Evolutionary conservation across 2,888 invertebrate species (phyloP).

Genomic region (Cyclophora punctaria): DNA sequence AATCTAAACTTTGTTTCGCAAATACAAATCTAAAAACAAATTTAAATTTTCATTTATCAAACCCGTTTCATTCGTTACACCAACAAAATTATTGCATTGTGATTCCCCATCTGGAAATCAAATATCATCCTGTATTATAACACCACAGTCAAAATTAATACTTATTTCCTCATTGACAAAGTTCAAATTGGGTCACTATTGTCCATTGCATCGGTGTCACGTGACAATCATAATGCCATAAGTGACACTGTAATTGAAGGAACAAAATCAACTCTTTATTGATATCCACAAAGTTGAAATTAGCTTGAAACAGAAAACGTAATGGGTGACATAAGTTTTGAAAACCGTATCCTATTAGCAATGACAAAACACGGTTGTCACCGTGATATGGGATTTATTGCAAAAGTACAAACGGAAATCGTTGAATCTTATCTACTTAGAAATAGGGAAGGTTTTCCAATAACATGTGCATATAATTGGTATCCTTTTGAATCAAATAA

Average conservation of each 20-base stretch:
- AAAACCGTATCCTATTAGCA: constrained; percentile 60
- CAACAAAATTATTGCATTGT: constrained; percentile 52
- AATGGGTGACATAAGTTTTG: constrained; percentile 45
- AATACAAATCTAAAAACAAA: constrained; percentile 46
- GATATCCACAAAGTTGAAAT: constrained; percentile 6
- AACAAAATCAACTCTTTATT: constrained; percentile 15
- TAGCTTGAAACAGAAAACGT: constrained; percentile 7
- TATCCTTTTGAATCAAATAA: constrained; percentile 40
- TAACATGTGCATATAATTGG: constrained; percentile 5
- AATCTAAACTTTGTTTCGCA: constrained; percentile 38
- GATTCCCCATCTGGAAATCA: constrained; percentile 37
- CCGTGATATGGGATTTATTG: constrained; percentile 59
- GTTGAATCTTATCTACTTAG: background rate
- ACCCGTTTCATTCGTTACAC: constrained; percentile 53
- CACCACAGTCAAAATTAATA: too few relatives aligned
- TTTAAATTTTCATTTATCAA: constrained; percentile 60
- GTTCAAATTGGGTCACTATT: background rate
- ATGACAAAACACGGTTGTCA: constrained; percentile 67
- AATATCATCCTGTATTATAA: background rate
- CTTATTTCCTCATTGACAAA: background rate
- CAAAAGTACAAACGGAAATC: background rate
- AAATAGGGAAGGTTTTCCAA: constrained; percentile 4
- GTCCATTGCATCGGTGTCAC: too few relatives aligned
- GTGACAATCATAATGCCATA: constrained; percentile 1
- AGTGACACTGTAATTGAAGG: background rate